Evolutionary conservation across 2,113 vertebrate genomes (phyloP), one percentile per base, ranked within the genome.

Genomic region (Arenaria interpres): DNA sequence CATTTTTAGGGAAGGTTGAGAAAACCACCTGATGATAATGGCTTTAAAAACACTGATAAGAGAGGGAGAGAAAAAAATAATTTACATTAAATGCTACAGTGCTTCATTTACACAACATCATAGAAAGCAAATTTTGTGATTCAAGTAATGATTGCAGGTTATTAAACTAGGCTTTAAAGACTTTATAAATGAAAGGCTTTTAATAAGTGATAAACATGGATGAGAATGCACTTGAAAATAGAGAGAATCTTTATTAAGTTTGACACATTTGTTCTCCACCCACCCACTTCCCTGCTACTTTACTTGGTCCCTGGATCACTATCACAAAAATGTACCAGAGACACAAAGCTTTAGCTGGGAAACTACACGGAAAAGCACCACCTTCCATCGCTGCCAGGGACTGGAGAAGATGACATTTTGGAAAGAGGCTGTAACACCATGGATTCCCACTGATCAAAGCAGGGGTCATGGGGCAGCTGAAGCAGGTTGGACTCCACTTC

Each of bases 41-140:
- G 50, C 83, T 93, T 91, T 88, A 43, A 86, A 91, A 96, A 74
- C 63, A 93, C 72, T 66, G 62, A 88, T 66, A 86, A 95, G 91
- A 90, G 66, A 88, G 14, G 45, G 69, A 93, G 78, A 94, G 16
- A 43, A 81, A 94, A 93, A 94, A 77, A 93, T 67, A 87, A 73
- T 73, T 87, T 93, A 60, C 71, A 59, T 85, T 92, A 92, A 95
- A 94, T 79, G 84, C 84, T 83, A 45, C 73, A 60, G 66, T 77
- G 78, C 74, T 96, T 96, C 86, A 66, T 95, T 95, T 94, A 87
- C 77, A 51, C 77, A 93, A 88, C 85, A 95, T 92, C 94, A 91
- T 95, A 93, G 92, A 96, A 95, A 93, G 57, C 46, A 95, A 89
- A 94, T 92, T 96, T 92, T 96, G 92, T 89, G 83, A 96, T 93